phyloP scores from a whole-genome alignment of 1,140 invertebrate genomes.

The Apolygus lucorum region DNA sequence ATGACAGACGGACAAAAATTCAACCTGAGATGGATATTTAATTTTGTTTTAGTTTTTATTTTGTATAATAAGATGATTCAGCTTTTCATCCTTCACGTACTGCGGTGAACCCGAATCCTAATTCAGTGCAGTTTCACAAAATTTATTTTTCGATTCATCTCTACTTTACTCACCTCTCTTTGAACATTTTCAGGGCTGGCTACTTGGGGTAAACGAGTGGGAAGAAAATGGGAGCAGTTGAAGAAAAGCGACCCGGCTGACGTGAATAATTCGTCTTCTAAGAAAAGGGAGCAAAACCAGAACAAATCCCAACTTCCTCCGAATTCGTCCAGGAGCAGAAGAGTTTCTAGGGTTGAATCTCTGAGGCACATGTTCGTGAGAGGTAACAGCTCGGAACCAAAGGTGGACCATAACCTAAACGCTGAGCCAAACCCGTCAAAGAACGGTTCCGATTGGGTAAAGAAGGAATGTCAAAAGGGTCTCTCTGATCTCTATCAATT shows the following conservation, averaged over 20 bases:
- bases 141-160: no score
- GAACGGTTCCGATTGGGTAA: constrained; percentile 34
- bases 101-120: no score
- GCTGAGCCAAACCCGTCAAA: constrained; percentile 13
- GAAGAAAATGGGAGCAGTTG: constrained; percentile 52
- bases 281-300: constrained; percentile 21
- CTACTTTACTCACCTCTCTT: no score
- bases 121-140: no score
- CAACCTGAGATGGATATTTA: no score
- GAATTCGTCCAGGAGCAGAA: constrained; percentile 38
- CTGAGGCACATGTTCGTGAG: constrained; percentile 45
- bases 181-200: constrained; percentile 47
- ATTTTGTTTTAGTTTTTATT: no score
- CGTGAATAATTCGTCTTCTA: constrained; percentile 36
- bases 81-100: no score
- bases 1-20: no score
- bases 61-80: no score
- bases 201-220: constrained; percentile 56
- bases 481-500: constrained; percentile 37
- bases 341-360: constrained; percentile 49
- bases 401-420: constrained; percentile 21
- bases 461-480: constrained; percentile 37
- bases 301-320: constrained; percentile 17
- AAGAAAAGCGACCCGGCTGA: constrained; percentile 51
- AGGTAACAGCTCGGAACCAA: constrained; percentile 31